Evolutionary conservation across 2,888 invertebrate species (phyloP).

Genomic region (Calliphora vomitoria): DNA sequence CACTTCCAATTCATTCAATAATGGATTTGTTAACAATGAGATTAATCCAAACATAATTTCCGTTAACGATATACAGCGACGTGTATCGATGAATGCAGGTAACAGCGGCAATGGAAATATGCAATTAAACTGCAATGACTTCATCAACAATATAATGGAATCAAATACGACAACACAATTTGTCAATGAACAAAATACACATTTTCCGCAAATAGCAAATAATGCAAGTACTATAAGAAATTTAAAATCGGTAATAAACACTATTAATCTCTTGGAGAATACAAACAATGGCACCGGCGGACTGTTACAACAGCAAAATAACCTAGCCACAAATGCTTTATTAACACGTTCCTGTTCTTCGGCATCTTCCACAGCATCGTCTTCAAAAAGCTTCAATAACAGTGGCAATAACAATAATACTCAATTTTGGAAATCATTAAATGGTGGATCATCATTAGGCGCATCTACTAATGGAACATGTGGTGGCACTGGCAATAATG

Average conservation of each 20-base stretch:
- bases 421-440: slow-evolving; percentile 56
- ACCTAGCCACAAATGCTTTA: slow-evolving; percentile 45
- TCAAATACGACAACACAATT: slow-evolving; percentile 45
- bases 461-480: slow-evolving; percentile 68
- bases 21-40: slow-evolving; percentile 52
- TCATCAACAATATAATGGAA: slow-evolving; percentile 64
- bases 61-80: slow-evolving; percentile 49
- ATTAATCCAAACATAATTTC: slow-evolving; percentile 34
- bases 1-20: slow-evolving; percentile 38
- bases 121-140: slow-evolving; percentile 59
- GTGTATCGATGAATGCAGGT: slow-evolving; percentile 31
- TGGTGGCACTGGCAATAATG: slow-evolving; percentile 80
- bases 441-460: slow-evolving; percentile 85
- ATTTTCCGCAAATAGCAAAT: slow-evolving; percentile 51
- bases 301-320: slow-evolving; percentile 43
- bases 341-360: slow-evolving; percentile 87
- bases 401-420: slow-evolving; percentile 26
- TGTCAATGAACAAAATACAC: slow-evolving; percentile 53
- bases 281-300: slow-evolving; percentile 25
- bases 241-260: slow-evolving; percentile 65
- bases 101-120: slow-evolving; percentile 49
- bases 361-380: slow-evolving; percentile 87
- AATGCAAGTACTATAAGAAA: slow-evolving; percentile 36
- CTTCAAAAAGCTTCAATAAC: slow-evolving; percentile 63
- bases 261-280: slow-evolving; percentile 55